These are phyloP conservation scores for Thaleichthys pacificus DNA, from an alignment of 2,797 vertebrate genomes.

Conservation along the genomic window DNA sequence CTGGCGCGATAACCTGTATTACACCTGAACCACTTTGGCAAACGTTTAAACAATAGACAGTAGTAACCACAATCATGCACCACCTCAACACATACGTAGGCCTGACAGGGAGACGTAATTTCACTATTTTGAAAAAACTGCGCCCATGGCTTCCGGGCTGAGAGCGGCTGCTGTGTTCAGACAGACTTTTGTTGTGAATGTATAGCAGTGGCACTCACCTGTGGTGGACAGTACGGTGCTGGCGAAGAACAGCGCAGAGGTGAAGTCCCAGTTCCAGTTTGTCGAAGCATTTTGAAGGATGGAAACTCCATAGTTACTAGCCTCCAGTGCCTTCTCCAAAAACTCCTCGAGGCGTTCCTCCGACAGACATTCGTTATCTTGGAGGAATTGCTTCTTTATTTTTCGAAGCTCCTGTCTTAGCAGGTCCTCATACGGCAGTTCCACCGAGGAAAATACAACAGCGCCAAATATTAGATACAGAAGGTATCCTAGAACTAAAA, in stretches of 20 bases:
- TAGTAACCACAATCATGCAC: too few species aligned
- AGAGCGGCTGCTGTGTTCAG: too few species aligned
- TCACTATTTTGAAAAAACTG: too few species aligned
- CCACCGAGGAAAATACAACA: conserved; percentile 92
- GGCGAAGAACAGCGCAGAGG: conserved; percentile 93
- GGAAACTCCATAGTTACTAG: conserved; percentile 95
- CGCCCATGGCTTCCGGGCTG: too few species aligned
- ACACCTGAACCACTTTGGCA: too few species aligned
- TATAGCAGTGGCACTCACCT: conserved; percentile 70
- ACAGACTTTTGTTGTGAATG: too few species aligned
- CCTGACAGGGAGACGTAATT: too few species aligned
- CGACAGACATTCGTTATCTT: conserved; percentile 85
- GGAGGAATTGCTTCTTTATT: conserved; percentile 85
- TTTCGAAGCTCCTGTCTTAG: conserved; percentile 87
- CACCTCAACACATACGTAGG: too few species aligned
- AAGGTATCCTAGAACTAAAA: conserved; percentile 85
- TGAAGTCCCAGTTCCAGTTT: conserved; percentile 99
- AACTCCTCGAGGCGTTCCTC: conserved; percentile 89
- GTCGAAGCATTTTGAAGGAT: conserved; percentile 89
- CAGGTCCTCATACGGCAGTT: conserved; percentile 90
- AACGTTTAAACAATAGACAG: too few species aligned
- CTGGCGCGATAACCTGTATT: too few species aligned
- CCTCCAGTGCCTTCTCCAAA: conserved; percentile 85
- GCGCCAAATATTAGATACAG: conserved; percentile 92
- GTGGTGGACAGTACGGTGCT: conserved; percentile 96